Evolutionary conservation across 2,113 vertebrate genomes (phyloP).

Genomic region (Apistogramma diplotaenia): DNA sequence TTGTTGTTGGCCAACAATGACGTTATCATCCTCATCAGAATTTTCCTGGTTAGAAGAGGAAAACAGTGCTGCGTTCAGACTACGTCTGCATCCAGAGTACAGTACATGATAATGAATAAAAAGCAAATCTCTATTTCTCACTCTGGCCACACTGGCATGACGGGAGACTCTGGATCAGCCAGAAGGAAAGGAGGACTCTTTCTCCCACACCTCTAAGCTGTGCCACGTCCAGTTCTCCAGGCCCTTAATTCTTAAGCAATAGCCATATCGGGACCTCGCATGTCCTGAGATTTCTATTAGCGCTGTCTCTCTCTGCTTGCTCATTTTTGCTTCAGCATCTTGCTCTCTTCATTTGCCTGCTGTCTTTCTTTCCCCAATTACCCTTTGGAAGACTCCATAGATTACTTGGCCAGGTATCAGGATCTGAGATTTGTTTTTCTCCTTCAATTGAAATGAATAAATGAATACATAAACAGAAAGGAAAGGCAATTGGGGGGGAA

Average conservation of each 20-base stretch:
- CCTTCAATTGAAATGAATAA: slow-evolving; percentile 46
- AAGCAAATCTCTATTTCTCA: not conserved
- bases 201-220: not conserved
- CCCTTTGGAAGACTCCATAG: slow-evolving; percentile 30
- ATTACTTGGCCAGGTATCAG: slow-evolving; percentile 43
- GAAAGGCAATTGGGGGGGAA: slow-evolving; percentile 8
- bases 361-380: slow-evolving; percentile 42
- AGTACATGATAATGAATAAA: not conserved
- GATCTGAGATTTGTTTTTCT: slow-evolving; percentile 39
- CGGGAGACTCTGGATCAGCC: not conserved
- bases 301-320: not conserved
- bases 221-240: slow-evolving; percentile 7
- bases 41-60: not conserved
- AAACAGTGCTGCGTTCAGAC: not conserved
- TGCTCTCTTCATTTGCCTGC: slow-evolving; percentile 2
- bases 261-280: slow-evolving; percentile 10
- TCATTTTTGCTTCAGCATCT: slow-evolving; percentile 21
- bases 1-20: not conserved
- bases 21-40: not conserved
- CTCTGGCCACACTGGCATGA: not conserved
- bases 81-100: not conserved
- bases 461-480: slow-evolving; percentile 38
- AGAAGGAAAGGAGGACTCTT: not conserved
- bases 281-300: slow-evolving; percentile 44
- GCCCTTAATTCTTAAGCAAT: slow-evolving; percentile 1